phyloP scores from a whole-genome alignment of 2,113 vertebrate species.

The Ageneiosus marmoratus region DNA sequence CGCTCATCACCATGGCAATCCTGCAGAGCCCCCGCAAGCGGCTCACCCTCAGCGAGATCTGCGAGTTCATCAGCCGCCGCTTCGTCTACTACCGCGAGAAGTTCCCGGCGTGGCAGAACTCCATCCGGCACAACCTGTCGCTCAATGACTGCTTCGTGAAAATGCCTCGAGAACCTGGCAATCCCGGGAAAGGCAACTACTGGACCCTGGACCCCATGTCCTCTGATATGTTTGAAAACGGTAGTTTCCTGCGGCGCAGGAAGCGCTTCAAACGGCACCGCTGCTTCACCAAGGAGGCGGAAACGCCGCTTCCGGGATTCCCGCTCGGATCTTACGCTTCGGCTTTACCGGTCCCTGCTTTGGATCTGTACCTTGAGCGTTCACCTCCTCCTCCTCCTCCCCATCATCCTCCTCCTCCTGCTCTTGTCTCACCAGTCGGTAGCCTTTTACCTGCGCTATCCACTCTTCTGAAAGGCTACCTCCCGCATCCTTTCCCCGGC shows the following conservation, averaged over 20 bases:
- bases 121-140: constrained; percentile 78
- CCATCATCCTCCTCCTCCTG: constrained; percentile 19
- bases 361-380: constrained; percentile 53
- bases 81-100: constrained; percentile 74
- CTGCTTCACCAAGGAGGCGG: constrained; percentile 49
- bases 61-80: constrained; percentile 72
- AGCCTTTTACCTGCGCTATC: constrained; percentile 67
- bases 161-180: constrained; percentile 74
- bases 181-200: constrained; percentile 77
- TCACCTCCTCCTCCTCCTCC: constrained; percentile 29
- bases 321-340: constrained; percentile 58
- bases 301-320: constrained; percentile 47
- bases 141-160: constrained; percentile 78
- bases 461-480: constrained; percentile 62
- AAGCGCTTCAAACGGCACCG: constrained; percentile 74
- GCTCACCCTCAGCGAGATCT: constrained; percentile 77
- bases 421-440: constrained; percentile 53
- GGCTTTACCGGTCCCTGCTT: constrained; percentile 44
- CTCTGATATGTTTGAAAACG: constrained; percentile 77
- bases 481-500: constrained; percentile 46
- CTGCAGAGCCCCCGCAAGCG: constrained; percentile 76
- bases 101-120: constrained; percentile 78
- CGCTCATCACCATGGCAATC: constrained; percentile 80
- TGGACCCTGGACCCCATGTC: constrained; percentile 80
- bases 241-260: constrained; percentile 74